phyloP scores from a whole-genome alignment of 2,797 vertebrate species.

The Strix occidentalis region DNA sequence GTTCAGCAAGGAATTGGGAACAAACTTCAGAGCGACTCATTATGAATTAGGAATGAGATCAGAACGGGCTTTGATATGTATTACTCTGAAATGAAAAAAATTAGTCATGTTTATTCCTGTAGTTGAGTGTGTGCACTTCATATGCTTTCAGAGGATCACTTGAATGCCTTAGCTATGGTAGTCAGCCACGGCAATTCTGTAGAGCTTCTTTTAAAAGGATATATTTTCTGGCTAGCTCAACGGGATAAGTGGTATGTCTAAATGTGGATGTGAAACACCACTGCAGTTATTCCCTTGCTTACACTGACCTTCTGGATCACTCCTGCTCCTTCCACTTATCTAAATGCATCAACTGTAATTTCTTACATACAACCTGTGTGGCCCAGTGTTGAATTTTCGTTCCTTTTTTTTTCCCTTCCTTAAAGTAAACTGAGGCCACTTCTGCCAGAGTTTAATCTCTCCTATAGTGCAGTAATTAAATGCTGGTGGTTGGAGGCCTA shows the following conservation, averaged over 20 bases:
- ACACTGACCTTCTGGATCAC: not conserved
- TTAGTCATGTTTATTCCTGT: not conserved
- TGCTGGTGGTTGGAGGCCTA: not conserved
- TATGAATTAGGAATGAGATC: not conserved
- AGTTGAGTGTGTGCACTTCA: not conserved
- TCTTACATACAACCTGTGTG: slow-evolving; percentile 66
- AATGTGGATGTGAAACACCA: not conserved
- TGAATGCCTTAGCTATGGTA: not conserved
- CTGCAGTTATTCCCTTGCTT: not conserved
- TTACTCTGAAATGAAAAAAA: not conserved
- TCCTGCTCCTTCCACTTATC: slow-evolving; percentile 33
- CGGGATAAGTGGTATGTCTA: not conserved
- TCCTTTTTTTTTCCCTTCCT: not conserved
- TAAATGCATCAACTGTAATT: slow-evolving; percentile 21
- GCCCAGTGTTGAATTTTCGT: not conserved
- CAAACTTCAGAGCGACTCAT: not conserved
- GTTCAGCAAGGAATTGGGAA: slow-evolving; percentile 24
- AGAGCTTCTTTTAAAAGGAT: not conserved
- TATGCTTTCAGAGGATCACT: not conserved
- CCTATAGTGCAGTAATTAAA: slow-evolving; percentile 40
- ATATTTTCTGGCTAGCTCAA: not conserved
- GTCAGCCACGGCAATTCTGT: not conserved
- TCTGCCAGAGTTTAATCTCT: slow-evolving; percentile 21
- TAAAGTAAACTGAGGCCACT: slow-evolving; percentile 55
- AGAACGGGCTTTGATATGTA: not conserved